These are phyloP conservation scores for Acrocephalus scirpaceus DNA, from an alignment of 2,797 vertebrate genomes.

Conservation along the genomic window DNA sequence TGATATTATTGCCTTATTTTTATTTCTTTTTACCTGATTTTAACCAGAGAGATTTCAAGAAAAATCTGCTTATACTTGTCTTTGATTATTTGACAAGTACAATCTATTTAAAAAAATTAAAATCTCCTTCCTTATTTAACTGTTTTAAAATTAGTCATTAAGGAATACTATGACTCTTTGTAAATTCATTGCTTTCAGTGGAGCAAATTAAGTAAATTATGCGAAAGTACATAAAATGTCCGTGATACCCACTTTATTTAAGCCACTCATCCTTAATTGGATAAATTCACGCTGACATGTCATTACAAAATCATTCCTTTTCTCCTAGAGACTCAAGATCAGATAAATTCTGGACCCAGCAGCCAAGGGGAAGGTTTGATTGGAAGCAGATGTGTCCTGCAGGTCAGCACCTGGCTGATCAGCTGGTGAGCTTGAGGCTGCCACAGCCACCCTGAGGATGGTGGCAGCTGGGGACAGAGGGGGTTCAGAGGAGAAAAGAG, in stretches of 20 bases:
- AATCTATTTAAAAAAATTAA: background rate
- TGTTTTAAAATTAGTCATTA: background rate
- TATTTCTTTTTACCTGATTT: background rate
- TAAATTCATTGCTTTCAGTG: background rate
- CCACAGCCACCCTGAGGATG: background rate
- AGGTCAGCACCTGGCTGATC: background rate
- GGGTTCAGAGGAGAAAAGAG: fast-evolving
- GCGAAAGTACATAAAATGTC: background rate
- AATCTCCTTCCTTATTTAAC: background rate
- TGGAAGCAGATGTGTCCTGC: background rate
- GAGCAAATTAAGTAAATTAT: background rate
- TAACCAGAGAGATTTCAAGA: background rate
- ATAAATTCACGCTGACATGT: background rate
- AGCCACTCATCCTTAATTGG: background rate
- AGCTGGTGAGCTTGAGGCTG: background rate
- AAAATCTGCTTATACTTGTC: background rate
- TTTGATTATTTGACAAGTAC: background rate
- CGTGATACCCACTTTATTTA: background rate
- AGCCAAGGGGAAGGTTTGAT: background rate
- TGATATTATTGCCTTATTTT: background rate
- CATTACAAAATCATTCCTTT: background rate
- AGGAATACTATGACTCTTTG: background rate
- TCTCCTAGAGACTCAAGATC: background rate
- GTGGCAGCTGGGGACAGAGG: background rate
- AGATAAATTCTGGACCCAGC: background rate